Base-by-base conservation (phyloP, 2,113 vertebrate genomes). In the Carassius auratus region DNA sequence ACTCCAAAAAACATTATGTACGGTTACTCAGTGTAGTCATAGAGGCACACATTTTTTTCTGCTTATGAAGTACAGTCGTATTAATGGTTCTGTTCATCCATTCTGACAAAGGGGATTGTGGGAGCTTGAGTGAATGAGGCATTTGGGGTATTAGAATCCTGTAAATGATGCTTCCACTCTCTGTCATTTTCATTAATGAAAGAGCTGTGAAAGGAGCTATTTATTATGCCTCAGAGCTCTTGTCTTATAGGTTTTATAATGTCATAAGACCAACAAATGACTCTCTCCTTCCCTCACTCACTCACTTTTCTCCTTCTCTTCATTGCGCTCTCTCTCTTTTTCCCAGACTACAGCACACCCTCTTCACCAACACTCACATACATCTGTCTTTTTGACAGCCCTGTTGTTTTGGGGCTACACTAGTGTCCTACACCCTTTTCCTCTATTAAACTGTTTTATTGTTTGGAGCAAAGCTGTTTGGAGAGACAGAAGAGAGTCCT, bases 181-280 rank as follows among this genome's bases (percentile, higher is more conserved):
- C 83, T 87, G 86, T 88, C 89, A 81, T 92, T 79, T 84, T 87
- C 88, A 85, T 83, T 89, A 87, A 92, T 91, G 89, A 89, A 79
- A 75, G 33, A 89, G 82, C 62, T 88, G 85, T 87, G 89, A 91
- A 87, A 87, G 74, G 81, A 68, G 71, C 81, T 66, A 19, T 85
- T 85, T 85, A 59, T 87, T 88, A 77, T 77, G 42, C 38, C 73
- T 87, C 36, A 30, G 55, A 84, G 86, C 86, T 90, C 64, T 38
- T 21, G 38, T 76, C 86, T 87, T 88, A 87, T 62, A 76, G 50
- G 48, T 76, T 85, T 26, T 17, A n/a, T 80, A 26, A 69, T 69
- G 62, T 73, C 68, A 62, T 78, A 82, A 77, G 55, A 76, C 52
- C 57, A 52, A 55, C n/a, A 69, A 64, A 66, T 61, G 30, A 52